Base-by-base conservation (phyloP, 2,797 vertebrate genomes). In the Gobio occitaniae region DNA sequence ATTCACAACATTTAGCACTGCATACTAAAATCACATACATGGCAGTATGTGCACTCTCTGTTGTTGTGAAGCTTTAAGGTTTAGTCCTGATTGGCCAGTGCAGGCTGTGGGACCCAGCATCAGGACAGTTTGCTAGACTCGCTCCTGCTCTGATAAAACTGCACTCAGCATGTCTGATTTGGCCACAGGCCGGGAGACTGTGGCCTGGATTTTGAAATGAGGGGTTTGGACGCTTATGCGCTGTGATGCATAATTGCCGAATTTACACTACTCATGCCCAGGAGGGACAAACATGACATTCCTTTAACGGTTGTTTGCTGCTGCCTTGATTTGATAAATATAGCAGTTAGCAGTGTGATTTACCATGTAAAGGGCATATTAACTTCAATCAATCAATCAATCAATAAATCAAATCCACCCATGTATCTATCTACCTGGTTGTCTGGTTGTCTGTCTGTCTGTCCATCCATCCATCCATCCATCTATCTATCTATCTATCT, bases 131-230 rank as follows among this genome's bases (percentile, higher is more conserved):
- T 83, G 59, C 32, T 63, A 65, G 44, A 83, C 13, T 48, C 5
- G 2, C 71, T 52, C 9, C 59, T 13, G 71, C 48, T 69, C 72
- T 68, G 72, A 84, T 84, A 77, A 56, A 69, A 47, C 74, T 44
- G 72, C 48, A 29, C 82, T 78, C 82, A 69, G 74, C 36, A 29
- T 47, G 82, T 69, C 63, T 69, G 63, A 78, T 77, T 69, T 47
- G 63, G 63, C 82, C n/a, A 17, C 74, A 56, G 63, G 48, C 61
- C 72, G 21, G 72, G 72, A 77, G 82, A 56, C 82, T 25, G 61
- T 84, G 72, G 38, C 63, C 82, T 84, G 72, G 70, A 41, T 84
- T 69, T 69, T 29, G 38, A 78, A 84, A 82, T 13, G 19, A 52
- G 61, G 16, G 13, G 13, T 78, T 36, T 63, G 80, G 56, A 52